These are phyloP conservation scores for Eristalinus sepulchralis DNA, from an alignment of 2,888 invertebrate genomes.

Conservation along the genomic window DNA sequence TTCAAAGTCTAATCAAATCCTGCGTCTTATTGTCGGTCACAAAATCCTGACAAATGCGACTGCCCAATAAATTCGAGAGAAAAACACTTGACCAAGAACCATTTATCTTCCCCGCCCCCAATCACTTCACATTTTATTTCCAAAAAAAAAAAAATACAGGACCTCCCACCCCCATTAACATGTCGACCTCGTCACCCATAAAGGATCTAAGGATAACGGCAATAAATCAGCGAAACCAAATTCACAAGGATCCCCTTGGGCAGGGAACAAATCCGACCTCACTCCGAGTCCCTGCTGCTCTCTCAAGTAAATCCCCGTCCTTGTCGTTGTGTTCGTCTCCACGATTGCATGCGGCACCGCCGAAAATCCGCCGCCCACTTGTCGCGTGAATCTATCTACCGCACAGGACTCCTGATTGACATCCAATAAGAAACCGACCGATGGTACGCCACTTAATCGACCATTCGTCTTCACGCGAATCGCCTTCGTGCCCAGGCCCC, in stretches of 20 bases:
- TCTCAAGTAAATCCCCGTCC: conserved; percentile 11
- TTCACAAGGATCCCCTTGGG: conserved; percentile 70
- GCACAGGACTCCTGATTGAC: conserved; percentile 83
- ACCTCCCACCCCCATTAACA: conserved; percentile 71
- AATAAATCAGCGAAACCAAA: conserved; percentile 77
- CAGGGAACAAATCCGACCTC: conserved; percentile 25
- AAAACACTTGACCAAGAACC: background rate
- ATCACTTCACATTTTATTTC: background rate
- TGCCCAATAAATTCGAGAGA: background rate
- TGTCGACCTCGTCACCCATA: conserved; percentile 77
- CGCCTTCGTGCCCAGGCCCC: conserved; percentile 80
- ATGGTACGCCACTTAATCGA: conserved; percentile 78
- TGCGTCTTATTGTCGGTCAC: background rate
- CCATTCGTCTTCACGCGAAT: conserved; percentile 81
- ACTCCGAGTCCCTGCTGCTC: conserved; percentile 2
- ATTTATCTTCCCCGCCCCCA: background rate
- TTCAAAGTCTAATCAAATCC: background rate
- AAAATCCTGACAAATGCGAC: background rate
- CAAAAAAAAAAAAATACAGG: background rate
- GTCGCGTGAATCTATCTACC: conserved; percentile 73
- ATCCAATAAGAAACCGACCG: conserved; percentile 83
- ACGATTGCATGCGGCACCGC: conserved; percentile 37
- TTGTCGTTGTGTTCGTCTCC: conserved; percentile 54
- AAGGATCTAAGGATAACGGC: conserved; percentile 76
- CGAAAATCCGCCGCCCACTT: conserved; percentile 35